Conservation (phyloP, 2,113 vertebrate species). For the Tachysurus fulvidraco region DNA sequence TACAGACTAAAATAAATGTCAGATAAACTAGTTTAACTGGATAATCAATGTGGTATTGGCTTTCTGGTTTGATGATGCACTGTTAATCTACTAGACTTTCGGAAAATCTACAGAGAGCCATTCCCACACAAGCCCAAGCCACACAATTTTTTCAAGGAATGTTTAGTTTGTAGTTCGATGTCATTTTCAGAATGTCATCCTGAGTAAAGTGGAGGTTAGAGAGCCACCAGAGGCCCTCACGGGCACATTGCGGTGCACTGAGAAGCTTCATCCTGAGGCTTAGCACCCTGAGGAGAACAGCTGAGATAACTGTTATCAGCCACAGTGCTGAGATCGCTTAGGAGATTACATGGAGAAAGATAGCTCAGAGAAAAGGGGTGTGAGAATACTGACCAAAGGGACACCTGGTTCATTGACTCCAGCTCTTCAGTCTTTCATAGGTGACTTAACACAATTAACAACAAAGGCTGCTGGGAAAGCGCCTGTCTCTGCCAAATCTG, state of each 20-base stretch:
- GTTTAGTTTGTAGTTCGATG: not conserved
- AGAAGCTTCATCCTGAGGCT: slow-evolving; percentile 1
- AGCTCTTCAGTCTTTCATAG: slow-evolving; percentile 60
- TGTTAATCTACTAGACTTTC: not conserved
- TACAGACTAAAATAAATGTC: not conserved
- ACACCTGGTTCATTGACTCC: slow-evolving; percentile 61
- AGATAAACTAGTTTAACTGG: not conserved
- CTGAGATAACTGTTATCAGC: slow-evolving; percentile 13
- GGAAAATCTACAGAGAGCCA: not conserved
- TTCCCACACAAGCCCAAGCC: not conserved
- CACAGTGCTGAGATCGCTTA: not conserved
- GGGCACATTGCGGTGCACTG: not conserved
- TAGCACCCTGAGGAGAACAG: slow-evolving; percentile 1
- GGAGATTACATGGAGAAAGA: slow-evolving; percentile 10
- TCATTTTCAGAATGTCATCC: not conserved
- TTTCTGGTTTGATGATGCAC: not conserved
- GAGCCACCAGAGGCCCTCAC: not conserved
- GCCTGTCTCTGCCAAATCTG: slow-evolving; percentile 37
- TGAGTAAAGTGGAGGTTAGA: slow-evolving; percentile 8
- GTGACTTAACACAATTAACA: slow-evolving; percentile 63
- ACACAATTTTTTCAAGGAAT: not conserved
- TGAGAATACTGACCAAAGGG: slow-evolving; percentile 36
- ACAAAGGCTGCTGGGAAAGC: slow-evolving; percentile 41
- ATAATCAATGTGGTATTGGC: not conserved
- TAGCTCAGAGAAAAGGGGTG: slow-evolving; percentile 6